These are phyloP conservation scores for Phrynocephalus vlangalii DNA, from an alignment of 2,797 vertebrate species.

Conservation along the genomic window DNA sequence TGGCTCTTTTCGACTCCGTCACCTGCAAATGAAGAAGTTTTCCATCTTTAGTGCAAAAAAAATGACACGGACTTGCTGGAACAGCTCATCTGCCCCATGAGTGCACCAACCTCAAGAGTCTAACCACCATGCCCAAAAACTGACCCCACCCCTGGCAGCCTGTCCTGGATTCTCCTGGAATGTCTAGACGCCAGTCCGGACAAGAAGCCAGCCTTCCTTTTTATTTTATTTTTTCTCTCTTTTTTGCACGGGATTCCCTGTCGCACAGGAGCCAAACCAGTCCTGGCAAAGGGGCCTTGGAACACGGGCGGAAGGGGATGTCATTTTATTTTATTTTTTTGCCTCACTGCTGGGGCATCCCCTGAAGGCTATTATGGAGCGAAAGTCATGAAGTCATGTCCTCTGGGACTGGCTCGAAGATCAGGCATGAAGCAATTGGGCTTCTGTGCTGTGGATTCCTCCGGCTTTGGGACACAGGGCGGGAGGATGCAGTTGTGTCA, in stretches of 20 bases:
- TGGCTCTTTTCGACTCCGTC: constrained; percentile 4
- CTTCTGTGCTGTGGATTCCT: not conserved
- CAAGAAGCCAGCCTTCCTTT: constrained; percentile 18
- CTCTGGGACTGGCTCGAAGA: not conserved
- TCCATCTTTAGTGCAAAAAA: constrained; percentile 16
- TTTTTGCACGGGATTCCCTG: constrained; percentile 42
- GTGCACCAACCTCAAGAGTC: constrained; percentile 40
- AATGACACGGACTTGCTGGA: constrained; percentile 26
- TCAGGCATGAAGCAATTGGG: not conserved
- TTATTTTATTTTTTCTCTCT: too few relatives aligned
- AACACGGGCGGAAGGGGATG: constrained; percentile 22
- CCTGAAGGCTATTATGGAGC: constrained; percentile 5
- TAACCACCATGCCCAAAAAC: constrained; percentile 44
- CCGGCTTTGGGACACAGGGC: not conserved
- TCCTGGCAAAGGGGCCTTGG: constrained; percentile 34
- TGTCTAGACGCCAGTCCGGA: constrained; percentile 46
- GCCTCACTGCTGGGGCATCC: constrained; percentile 5
- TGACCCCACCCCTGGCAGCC: constrained; percentile 41
- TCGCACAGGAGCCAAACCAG: constrained; percentile 34
- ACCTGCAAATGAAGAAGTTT: constrained; percentile 41
- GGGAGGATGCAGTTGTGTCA: not conserved
- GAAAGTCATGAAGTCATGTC: constrained; percentile 35
- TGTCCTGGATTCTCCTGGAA: constrained; percentile 38
- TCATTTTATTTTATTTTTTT: constrained; percentile 16
- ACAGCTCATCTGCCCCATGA: constrained; percentile 39